These are phyloP conservation scores for Lerema accius DNA, from an alignment of 1,140 invertebrate genomes.

Conservation along the genomic window DNA sequence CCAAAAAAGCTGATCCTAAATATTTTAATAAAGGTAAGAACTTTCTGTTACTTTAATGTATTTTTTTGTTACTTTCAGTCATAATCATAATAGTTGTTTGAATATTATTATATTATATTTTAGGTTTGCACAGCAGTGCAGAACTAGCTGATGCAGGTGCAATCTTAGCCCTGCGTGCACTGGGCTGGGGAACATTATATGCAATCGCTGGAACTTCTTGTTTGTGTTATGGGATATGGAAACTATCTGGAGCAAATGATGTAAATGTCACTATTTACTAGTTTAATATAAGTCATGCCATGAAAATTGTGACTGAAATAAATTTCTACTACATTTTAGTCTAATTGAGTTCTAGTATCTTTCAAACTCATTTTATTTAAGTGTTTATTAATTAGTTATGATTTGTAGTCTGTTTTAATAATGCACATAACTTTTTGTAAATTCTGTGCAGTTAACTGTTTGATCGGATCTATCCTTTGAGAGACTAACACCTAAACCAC, in stretches of 20 bases:
- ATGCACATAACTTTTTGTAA: too few species aligned
- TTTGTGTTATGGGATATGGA: conserved; percentile 94
- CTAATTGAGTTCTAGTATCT: too few species aligned
- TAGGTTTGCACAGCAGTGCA: conserved; percentile 83
- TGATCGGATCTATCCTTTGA: too few species aligned
- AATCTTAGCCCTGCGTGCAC: conserved; percentile 90
- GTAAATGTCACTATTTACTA: conserved; percentile 75
- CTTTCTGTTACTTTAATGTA: neutral
- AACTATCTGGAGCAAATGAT: conserved; percentile 92
- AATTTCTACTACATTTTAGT: too few species aligned
- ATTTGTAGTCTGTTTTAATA: too few species aligned
- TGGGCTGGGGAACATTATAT: conserved; percentile 94
- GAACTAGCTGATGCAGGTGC: conserved; percentile 90
- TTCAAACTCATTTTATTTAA: too few species aligned
- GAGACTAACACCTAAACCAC: too few species aligned
- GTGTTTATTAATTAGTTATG: too few species aligned
- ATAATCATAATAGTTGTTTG: neutral
- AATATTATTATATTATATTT: conserved; percentile 17
- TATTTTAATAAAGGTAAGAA: conserved; percentile 89
- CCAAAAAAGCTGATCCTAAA: conserved; percentile 91
- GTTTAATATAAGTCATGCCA: too few species aligned
- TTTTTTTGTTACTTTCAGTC: neutral
- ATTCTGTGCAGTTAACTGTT: too few species aligned
- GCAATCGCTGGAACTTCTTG: conserved; percentile 91
- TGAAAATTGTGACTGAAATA: too few species aligned